Base-by-base conservation (phyloP, 2,113 vertebrate genomes). In the Carassius auratus region DNA sequence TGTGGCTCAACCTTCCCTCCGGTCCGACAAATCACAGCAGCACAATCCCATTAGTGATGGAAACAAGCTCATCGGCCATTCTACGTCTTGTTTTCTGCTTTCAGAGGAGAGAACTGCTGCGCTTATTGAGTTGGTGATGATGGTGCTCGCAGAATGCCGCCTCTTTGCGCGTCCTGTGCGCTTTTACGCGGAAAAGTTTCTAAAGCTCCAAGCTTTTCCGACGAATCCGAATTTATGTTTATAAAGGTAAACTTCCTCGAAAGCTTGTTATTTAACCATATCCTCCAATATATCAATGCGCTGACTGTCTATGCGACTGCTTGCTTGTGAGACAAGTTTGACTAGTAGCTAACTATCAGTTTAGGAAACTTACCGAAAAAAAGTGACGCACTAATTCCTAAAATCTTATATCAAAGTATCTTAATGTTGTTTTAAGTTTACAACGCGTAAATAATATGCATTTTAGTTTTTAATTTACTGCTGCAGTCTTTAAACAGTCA, bases 21-120 rank as follows among this genome's bases (percentile, higher is more conserved):
- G 90, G 93, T 91, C 91, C 93, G 95, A 93, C 94, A 93, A 93
- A 91, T 94, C 95, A 94, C 92, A 91, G 94, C 94, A 95, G 94
- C 94, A 94, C 95, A 93, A 95, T 95, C 95, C 95, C 95, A 94
- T 94, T 94, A 95, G 95, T 94, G 94, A 93, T 85, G 87, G 76
- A 88, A 88, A 92, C 89, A 89, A 91, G 85, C 87, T 92, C 85
- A 90, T 84, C 89, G 85, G 92, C 89, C 91, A 84, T 91, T 88
- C 91, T 91, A 84, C 88, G 87, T 88, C 91, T 86, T 74, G 85
- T 86, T 91, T 87, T 83, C 84, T 85, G 77, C 52, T 68, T 76
- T 61, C 77, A 71, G 73, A 73, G 73, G 78, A 86, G 86, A 86
- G 90, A 90, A 84, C 80, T 87, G 90, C n/a, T 88, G 90, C 87